phyloP scores from a whole-genome alignment of 2,888 invertebrate species.

The Macaria liturata region DNA sequence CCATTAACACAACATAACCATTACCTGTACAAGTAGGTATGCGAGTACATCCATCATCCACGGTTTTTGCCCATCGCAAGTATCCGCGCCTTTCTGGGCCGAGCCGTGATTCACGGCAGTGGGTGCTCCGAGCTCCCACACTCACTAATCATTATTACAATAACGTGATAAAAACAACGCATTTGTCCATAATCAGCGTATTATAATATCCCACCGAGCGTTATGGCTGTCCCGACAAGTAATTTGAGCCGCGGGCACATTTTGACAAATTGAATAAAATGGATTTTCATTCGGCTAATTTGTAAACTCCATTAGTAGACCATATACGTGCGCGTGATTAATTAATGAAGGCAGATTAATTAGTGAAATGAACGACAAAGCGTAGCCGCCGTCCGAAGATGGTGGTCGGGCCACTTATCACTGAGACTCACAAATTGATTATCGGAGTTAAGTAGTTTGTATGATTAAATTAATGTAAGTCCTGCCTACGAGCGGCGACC shows the following conservation, averaged over 20 bases:
- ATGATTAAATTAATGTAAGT: constrained; percentile 19
- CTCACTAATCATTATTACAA: constrained; percentile 44
- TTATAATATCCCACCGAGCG: constrained; percentile 34
- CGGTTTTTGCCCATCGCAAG: constrained; percentile 35
- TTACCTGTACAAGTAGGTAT: constrained; percentile 17
- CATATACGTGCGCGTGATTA: constrained; percentile 20
- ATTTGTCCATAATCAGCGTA: constrained; percentile 37
- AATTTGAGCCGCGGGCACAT: constrained; percentile 35
- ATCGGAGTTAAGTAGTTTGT: constrained; percentile 12
- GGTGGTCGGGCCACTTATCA: constrained; percentile 16
- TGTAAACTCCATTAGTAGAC: constrained; percentile 23
- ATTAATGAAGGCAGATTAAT: constrained; percentile 29
- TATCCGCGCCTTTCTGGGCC: constrained; percentile 36
- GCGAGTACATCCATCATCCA: constrained; percentile 38
- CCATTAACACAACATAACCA: constrained; percentile 41
- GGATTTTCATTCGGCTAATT: constrained; percentile 24
- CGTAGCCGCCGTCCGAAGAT: constrained; percentile 12
- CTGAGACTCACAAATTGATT: constrained; percentile 21
- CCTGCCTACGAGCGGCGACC: constrained; percentile 16
- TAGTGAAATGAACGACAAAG: constrained; percentile 31
- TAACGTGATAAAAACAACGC: constrained; percentile 46
- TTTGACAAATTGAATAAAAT: constrained; percentile 38
- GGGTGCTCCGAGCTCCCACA: constrained; percentile 48
- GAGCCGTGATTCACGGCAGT: constrained; percentile 45
- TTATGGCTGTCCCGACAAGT: constrained; percentile 30